Evolutionary conservation across 2,797 vertebrate genomes (phyloP), one percentile per base, ranked within the genome.

Genomic region (Astyanax mexicanus): DNA sequence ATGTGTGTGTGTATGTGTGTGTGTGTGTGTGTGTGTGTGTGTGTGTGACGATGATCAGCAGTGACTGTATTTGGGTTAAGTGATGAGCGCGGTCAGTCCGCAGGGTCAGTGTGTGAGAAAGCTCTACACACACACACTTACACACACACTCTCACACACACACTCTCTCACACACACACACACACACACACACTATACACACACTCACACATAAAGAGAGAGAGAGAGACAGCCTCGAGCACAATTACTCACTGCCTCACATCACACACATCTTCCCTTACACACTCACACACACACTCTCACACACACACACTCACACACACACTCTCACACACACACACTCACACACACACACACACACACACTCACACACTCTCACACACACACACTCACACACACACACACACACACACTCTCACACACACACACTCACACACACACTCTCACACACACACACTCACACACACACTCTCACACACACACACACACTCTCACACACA

Each of bases 141-240:
- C n/a, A n/a, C n/a, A n/a, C n/a, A n/a, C n/a, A n/a, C n/a, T n/a
- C n/a, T n/a, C n/a, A n/a, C n/a, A n/a, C n/a, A n/a, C n/a, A n/a
- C n/a, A n/a, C n/a, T n/a, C n/a, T n/a, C n/a, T n/a, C n/a, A n/a
- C n/a, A n/a, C n/a, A n/a, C n/a, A n/a, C n/a, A n/a, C n/a, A n/a
- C n/a, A n/a, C n/a, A n/a, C n/a, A n/a, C n/a, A n/a, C n/a, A n/a
- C n/a, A n/a, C n/a, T n/a, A n/a, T n/a, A n/a, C n/a, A n/a, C n/a
- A n/a, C n/a, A n/a, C n/a, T n/a, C n/a, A n/a, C n/a, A n/a, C n/a
- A n/a, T n/a, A n/a, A n/a, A n/a, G n/a, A n/a, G n/a, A n/a, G n/a
- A n/a, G 66, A 52, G 79, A 78, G 49, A 65, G 67, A 80, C 79
- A 75, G 86, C 89, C 86, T 19, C 19, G 38, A 83, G 88, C 84